These are phyloP conservation scores for Kryphioiulus occultus DNA, from an alignment of 2,888 invertebrate species.

Conservation along the genomic window DNA sequence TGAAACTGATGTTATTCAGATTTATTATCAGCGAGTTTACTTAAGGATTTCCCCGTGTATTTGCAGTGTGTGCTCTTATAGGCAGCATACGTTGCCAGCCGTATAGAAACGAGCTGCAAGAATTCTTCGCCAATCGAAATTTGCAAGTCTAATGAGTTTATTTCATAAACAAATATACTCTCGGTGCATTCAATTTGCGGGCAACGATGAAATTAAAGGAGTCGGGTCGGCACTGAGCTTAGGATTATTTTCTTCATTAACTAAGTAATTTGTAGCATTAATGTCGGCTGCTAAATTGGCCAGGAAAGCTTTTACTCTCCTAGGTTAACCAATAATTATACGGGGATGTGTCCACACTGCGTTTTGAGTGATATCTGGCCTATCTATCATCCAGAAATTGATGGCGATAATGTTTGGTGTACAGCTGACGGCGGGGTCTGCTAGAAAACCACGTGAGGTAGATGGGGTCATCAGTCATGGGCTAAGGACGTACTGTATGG, in stretches of 20 bases:
- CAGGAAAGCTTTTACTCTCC: conserved; percentile 28
- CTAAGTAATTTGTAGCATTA: conserved; percentile 45
- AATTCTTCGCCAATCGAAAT: conserved; percentile 28
- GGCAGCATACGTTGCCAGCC: neutral
- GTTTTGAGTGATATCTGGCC: conserved; percentile 37
- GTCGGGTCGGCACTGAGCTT: conserved; percentile 34
- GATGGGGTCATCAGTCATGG: conserved; percentile 42
- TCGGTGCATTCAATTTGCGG: conserved; percentile 39
- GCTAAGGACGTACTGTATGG: conserved; percentile 27
- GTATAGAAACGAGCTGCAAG: neutral
- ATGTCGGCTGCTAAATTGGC: conserved; percentile 1
- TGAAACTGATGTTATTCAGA: conserved; percentile 12
- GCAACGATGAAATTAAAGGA: conserved; percentile 43
- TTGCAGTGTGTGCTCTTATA: neutral
- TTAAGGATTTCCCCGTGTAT: neutral
- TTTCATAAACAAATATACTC: conserved; percentile 49
- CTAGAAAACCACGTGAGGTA: conserved; percentile 33
- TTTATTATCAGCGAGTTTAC: conserved; percentile 24
- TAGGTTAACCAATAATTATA: conserved; percentile 45
- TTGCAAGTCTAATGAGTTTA: conserved; percentile 50
- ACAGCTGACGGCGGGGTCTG: conserved; percentile 29
- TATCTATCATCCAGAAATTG: conserved; percentile 41
- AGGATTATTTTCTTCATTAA: conserved; percentile 44
- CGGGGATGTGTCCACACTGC: neutral
- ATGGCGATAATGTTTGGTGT: conserved; percentile 11